These are phyloP conservation scores for Latrodectus elegans DNA, from an alignment of 2,888 invertebrate genomes.

Conservation along the genomic window DNA sequence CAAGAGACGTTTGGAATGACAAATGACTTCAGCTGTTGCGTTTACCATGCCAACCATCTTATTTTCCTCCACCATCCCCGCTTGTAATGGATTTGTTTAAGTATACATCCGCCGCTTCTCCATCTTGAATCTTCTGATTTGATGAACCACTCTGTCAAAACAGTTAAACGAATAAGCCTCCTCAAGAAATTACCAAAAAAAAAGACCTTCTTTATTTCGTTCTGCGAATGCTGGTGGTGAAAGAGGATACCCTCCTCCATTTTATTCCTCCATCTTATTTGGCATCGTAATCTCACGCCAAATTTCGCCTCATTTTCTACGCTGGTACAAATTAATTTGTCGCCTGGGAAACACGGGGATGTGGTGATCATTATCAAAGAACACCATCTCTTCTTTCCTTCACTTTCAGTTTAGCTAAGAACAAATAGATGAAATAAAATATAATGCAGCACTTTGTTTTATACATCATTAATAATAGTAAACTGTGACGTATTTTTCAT, in stretches of 20 bases:
- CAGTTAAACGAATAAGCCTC: slow-evolving; percentile 38
- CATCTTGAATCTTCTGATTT: slow-evolving; percentile 40
- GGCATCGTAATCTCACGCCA: slow-evolving; percentile 39
- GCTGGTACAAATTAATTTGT: slow-evolving; percentile 31
- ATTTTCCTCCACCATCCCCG: neutral
- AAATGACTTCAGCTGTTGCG: slow-evolving; percentile 58
- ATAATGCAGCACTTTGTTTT: no score
- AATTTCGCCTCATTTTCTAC: slow-evolving; percentile 17
- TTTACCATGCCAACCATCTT: slow-evolving; percentile 33
- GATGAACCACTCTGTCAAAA: slow-evolving; percentile 47
- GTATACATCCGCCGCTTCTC: slow-evolving; percentile 36
- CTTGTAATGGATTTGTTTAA: slow-evolving; percentile 24
- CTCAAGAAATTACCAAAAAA: slow-evolving; percentile 4
- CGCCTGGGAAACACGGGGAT: neutral
- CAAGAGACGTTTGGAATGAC: slow-evolving; percentile 41
- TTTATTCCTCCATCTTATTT: neutral
- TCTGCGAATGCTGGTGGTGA: slow-evolving; percentile 6
- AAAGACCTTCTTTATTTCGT: neutral
- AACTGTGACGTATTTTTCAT: no score
- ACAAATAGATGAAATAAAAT: no score
- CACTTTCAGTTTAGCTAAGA: no score
- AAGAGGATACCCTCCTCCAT: slow-evolving; percentile 5
- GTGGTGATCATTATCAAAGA: neutral
- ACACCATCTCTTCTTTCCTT: no score
- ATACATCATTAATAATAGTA: no score